Conservation (phyloP, 2,113 vertebrate species). For the Misgurnus anguillicaudatus region DNA sequence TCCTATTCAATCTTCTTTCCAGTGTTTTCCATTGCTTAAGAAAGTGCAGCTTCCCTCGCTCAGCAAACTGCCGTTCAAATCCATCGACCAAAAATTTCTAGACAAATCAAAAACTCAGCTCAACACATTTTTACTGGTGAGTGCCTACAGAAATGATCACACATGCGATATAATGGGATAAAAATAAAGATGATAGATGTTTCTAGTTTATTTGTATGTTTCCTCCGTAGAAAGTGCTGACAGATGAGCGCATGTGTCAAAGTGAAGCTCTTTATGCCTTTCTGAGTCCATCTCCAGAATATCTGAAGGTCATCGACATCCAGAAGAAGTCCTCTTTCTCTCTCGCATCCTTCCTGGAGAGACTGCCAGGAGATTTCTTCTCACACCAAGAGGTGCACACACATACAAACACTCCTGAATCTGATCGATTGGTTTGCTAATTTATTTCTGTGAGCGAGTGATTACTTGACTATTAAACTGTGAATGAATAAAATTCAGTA, state of each 20-base stretch:
- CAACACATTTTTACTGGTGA: constrained; percentile 96
- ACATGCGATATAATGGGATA: too few species aligned
- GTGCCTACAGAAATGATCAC: background rate
- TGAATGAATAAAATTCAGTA: too few species aligned
- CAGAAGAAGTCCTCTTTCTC: constrained; percentile 95
- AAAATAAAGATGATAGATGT: background rate
- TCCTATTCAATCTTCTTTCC: constrained; percentile 18
- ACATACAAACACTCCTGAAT: background rate
- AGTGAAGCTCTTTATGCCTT: constrained; percentile 98
- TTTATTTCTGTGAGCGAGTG: too few species aligned
- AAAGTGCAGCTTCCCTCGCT: constrained; percentile 96
- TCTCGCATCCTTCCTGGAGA: constrained; percentile 93
- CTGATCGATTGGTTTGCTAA: too few species aligned
- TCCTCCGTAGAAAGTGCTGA: constrained; percentile 82
- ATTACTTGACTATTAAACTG: too few species aligned
- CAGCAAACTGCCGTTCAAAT: constrained; percentile 99
- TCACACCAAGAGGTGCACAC: constrained; percentile 89
- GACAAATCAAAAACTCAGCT: constrained; percentile 98
- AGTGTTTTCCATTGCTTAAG: constrained; percentile 97
- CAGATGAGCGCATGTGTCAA: constrained; percentile 93
- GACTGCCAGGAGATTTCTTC: constrained; percentile 95
- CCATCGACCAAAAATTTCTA: constrained; percentile 96
- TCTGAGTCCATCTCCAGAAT: constrained; percentile 94
- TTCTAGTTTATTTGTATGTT: constrained; percentile 39
- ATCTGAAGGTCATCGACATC: constrained; percentile 92